Percentiles rank a stretch among this genome's conserved stretches.
Evolutionary conservation across 2,797 vertebrate genomes (phyloP).

Genomic region (Gymnoscopelus braueri): DNA sequence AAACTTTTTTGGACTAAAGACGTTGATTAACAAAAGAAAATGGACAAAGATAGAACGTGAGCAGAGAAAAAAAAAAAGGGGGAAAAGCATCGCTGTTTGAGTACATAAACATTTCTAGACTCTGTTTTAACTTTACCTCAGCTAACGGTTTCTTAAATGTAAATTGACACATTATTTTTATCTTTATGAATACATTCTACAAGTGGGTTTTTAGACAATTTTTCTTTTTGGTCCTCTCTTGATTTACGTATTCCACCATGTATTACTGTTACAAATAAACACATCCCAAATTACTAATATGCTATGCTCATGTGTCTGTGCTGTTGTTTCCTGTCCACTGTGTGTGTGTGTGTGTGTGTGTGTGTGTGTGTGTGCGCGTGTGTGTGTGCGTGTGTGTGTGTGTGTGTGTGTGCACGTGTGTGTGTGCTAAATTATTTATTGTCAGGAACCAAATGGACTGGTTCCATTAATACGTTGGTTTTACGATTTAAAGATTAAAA

Average conservation of each 20-base stretch:
- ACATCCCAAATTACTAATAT: constrained; percentile 84
- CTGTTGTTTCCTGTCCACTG: no score
- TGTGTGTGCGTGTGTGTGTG: neutral
- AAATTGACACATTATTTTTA: constrained; percentile 95
- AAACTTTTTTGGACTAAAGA: constrained; percentile 67
- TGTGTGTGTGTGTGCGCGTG: constrained; percentile 20
- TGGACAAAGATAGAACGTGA: constrained; percentile 61
- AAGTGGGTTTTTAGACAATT: constrained; percentile 90
- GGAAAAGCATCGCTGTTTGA: constrained; percentile 84
- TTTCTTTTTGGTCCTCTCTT: constrained; percentile 81
- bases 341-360: constrained; percentile 16
- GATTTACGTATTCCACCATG: constrained; percentile 96
- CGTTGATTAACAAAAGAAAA: constrained; percentile 64
- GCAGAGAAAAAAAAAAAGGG: constrained; percentile 70
- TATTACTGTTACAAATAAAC: constrained; percentile 99
- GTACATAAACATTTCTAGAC: constrained; percentile 91
- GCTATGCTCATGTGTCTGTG: constrained; percentile 32
- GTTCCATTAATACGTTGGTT: no score
- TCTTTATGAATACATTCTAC: constrained; percentile 93
- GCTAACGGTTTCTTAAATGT: constrained; percentile 95
- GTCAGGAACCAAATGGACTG: no score
- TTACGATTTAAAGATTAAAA: no score
- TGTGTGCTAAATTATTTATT: neutral
- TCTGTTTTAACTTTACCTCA: constrained; percentile 98
- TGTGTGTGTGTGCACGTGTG: constrained; percentile 1